A percentile compares a stretch with the other conserved stretches of the same genome.
phyloP scores from a whole-genome alignment of 2,888 invertebrate species.

The Slavum lentiscoides region DNA sequence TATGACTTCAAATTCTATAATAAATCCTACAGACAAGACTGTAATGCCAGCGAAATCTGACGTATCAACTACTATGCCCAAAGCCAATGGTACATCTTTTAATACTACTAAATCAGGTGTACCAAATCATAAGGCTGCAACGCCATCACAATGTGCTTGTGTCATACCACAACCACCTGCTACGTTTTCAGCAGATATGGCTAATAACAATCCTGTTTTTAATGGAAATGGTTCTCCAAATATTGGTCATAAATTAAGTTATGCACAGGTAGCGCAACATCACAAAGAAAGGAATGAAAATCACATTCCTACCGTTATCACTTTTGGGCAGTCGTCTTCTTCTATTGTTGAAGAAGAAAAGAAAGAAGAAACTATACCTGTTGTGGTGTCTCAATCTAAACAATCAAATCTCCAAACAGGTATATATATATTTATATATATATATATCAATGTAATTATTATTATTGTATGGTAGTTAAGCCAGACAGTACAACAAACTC shows the following conservation, averaged over 20 bases:
- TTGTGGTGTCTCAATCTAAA: slow-evolving; percentile 31
- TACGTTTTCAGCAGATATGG: slow-evolving; percentile 44
- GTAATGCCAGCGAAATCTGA: slow-evolving; percentile 50
- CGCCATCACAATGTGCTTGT: slow-evolving; percentile 49
- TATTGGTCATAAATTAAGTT: slow-evolving; percentile 63
- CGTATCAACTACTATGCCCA: slow-evolving; percentile 30
- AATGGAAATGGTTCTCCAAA: slow-evolving; percentile 46
- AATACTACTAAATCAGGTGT: slow-evolving; percentile 40
- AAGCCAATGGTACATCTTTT: slow-evolving; percentile 46
- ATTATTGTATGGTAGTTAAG: too few relatives aligned
- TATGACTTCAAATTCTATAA: slow-evolving; percentile 39
- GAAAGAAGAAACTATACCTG: slow-evolving; percentile 32
- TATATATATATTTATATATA: too few relatives aligned
- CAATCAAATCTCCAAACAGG: slow-evolving; percentile 37
- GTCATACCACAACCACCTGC: slow-evolving; percentile 50
- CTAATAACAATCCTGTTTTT: slow-evolving; percentile 44
- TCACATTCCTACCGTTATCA: slow-evolving; percentile 24
- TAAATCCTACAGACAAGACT: slow-evolving; percentile 51
- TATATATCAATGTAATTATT: neutral
- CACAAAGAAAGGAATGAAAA: slow-evolving; percentile 62
- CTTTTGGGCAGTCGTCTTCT: slow-evolving; percentile 41
- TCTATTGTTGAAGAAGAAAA: slow-evolving; percentile 39
- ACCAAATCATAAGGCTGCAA: slow-evolving; percentile 41
- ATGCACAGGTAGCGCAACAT: slow-evolving; percentile 71
- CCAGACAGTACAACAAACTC: too few relatives aligned